A percentile compares a stretch with the other conserved stretches of the same genome.
phyloP scores from a whole-genome alignment of 2,113 vertebrate genomes.

The Heliornis fulica region DNA sequence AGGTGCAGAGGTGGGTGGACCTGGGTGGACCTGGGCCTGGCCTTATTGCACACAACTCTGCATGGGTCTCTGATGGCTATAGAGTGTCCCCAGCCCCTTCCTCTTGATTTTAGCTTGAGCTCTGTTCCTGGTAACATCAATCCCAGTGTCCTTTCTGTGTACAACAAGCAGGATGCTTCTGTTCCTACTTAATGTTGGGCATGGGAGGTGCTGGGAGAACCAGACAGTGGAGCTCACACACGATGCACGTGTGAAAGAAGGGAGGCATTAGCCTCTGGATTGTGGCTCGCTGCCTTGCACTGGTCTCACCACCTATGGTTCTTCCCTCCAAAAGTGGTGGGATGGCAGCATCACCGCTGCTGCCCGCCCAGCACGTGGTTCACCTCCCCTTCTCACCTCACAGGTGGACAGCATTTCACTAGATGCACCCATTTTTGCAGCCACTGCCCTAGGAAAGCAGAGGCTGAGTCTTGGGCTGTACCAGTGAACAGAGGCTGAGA shows the following conservation, averaged over 20 bases:
- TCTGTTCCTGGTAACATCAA: background rate
- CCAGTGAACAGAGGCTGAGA: background rate
- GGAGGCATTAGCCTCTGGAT: background rate
- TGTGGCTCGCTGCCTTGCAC: background rate
- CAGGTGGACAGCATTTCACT: background rate
- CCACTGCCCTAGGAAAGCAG: background rate
- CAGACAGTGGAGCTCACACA: background rate
- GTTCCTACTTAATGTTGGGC: background rate
- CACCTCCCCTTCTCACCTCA: background rate
- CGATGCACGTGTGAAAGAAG: background rate
- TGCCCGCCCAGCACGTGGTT: rapidly evolving
- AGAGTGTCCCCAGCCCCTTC: background rate
- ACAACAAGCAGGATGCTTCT: background rate
- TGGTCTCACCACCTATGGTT: background rate
- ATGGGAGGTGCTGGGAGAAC: background rate
- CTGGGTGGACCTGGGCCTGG: background rate
- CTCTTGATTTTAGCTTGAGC: background rate
- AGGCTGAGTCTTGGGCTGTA: background rate
- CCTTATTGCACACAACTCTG: background rate
- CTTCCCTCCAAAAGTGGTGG: background rate
- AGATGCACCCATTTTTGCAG: background rate
- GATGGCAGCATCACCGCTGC: background rate
- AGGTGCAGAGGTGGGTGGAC: background rate
- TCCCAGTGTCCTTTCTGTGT: background rate
- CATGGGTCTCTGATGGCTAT: background rate